Percentiles rank a stretch among this genome's conserved stretches.
Conservation (phyloP, 2,888 invertebrate species). For the Endotricha flammealis region DNA sequence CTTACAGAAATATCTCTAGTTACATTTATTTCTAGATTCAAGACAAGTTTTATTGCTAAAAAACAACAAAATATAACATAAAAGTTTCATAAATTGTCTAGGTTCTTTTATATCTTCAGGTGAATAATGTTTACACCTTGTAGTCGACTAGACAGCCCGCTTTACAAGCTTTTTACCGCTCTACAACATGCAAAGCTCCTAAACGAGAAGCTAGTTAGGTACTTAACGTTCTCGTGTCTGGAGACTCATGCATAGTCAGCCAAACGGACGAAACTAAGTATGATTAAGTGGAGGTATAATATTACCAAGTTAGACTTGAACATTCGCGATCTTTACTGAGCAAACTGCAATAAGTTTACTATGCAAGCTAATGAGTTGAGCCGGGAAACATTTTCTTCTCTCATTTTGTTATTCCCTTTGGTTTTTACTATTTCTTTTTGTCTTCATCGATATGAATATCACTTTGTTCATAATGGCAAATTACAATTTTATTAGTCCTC, state of each 20-base stretch:
- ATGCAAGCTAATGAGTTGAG: conserved; percentile 26
- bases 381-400: conserved; percentile 26
- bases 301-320: conserved; percentile 36
- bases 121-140: conserved; percentile 15
- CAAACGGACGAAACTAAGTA: conserved; percentile 35
- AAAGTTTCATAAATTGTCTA: not conserved
- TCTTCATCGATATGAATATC: too few species aligned
- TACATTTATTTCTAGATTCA: too few species aligned
- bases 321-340: conserved; percentile 32
- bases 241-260: conserved; percentile 34
- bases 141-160: conserved; percentile 15
- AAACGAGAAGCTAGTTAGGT: conserved; percentile 37
- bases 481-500: too few species aligned
- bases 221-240: conserved; percentile 36
- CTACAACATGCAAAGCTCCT: conserved; percentile 30
- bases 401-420: too few species aligned
- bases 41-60: not conserved
- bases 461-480: too few species aligned
- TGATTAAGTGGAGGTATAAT: conserved; percentile 43
- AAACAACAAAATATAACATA: not conserved
- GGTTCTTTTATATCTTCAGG: conserved; percentile 2
- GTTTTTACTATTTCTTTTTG: too few species aligned
- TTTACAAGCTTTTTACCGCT: conserved; percentile 21
- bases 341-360: conserved; percentile 33
- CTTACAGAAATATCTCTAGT: too few species aligned